Evolutionary conservation across 2,113 vertebrate genomes (phyloP).

Genomic region (Scolopax mira): DNA sequence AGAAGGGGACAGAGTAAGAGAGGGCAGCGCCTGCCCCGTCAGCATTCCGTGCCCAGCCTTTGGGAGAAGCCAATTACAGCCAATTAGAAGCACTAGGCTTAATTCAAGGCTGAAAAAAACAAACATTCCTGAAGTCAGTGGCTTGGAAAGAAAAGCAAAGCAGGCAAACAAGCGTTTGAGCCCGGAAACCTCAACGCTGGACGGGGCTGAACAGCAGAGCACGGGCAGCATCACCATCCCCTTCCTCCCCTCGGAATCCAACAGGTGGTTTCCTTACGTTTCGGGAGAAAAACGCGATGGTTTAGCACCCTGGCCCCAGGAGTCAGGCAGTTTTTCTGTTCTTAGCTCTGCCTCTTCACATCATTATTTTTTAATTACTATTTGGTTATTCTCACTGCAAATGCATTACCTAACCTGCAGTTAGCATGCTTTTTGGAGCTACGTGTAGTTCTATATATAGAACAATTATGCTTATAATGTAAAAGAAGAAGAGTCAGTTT

Average conservation of each 20-base stretch:
- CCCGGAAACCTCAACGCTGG: neutral
- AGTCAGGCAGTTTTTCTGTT: neutral
- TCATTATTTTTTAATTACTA: neutral
- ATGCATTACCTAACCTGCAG: neutral
- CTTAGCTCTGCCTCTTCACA: neutral
- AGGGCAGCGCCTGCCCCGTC: neutral
- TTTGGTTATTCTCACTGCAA: neutral
- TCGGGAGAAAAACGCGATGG: neutral
- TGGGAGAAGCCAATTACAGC: conserved; percentile 9
- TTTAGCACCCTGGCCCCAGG: neutral
- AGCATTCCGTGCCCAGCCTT: neutral
- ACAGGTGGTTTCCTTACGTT: neutral
- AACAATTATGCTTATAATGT: neutral
- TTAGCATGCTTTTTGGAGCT: neutral
- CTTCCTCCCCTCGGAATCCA: neutral
- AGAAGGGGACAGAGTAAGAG: neutral
- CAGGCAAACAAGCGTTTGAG: neutral
- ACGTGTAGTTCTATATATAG: neutral
- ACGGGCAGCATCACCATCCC: neutral
- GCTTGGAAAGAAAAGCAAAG: conserved; percentile 37
- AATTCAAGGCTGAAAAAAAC: conserved; percentile 28
- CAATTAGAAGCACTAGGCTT: conserved; percentile 20
- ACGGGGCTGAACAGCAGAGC: neutral
- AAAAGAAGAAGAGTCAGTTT: neutral
- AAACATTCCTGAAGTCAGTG: conserved; percentile 34